phyloP scores from a whole-genome alignment of 2,113 vertebrate genomes.

The Bungarus multicinctus region DNA sequence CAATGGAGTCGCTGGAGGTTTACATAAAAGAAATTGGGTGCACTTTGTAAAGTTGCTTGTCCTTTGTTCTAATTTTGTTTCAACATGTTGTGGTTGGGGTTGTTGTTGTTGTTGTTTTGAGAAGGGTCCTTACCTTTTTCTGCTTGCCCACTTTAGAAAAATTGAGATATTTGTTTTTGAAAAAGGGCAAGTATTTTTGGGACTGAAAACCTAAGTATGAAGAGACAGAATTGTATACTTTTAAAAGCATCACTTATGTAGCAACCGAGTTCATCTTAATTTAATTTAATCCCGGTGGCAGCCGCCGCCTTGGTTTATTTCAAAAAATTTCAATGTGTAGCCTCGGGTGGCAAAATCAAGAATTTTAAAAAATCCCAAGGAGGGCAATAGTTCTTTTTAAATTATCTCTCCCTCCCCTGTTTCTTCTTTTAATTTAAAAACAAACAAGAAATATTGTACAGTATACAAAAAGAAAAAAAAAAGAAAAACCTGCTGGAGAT shows the following conservation, averaged over 20 bases:
- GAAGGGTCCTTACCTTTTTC: neutral
- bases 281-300: neutral
- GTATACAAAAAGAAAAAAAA: neutral
- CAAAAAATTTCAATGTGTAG: neutral
- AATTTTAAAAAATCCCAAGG: neutral
- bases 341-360: neutral
- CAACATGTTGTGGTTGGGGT: neutral
- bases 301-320: neutral
- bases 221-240: neutral
- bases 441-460: conserved; percentile 1
- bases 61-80: neutral
- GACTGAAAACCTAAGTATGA: neutral
- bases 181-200: neutral
- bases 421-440: conserved; percentile 23
- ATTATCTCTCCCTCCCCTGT: neutral
- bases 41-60: neutral
- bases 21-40: neutral
- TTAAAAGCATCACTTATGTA: neutral
- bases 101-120: no score
- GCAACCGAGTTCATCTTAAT: neutral
- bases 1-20: neutral
- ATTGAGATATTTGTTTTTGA: neutral
- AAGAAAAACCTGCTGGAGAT: conserved; percentile 3
- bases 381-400: neutral
- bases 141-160: neutral